Percentiles rank a stretch among this genome's conserved stretches.
Evolutionary conservation across 92 coral and sea anemone genomes (phyloP).

Genomic region (Epizoanthus scotinus): DNA sequence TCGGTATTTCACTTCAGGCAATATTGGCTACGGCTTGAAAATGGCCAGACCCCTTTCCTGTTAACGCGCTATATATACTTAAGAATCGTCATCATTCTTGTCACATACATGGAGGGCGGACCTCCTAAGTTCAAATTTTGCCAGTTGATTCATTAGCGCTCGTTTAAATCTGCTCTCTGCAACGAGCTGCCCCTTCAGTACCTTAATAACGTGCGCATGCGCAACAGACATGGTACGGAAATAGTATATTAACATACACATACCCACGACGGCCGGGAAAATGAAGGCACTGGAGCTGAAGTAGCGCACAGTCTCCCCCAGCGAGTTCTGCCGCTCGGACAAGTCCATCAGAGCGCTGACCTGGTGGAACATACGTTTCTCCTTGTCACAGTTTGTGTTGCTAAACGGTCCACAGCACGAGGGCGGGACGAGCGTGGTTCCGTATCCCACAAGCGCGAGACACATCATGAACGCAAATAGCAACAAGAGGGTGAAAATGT

Average conservation of each 20-base stretch:
- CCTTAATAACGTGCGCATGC: constrained; percentile 72
- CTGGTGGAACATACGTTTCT: constrained; percentile 65
- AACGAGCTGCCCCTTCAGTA: constrained; percentile 83
- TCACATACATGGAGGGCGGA: constrained; percentile 13
- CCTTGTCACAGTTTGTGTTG: constrained; percentile 64
- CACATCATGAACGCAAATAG: constrained; percentile 84
- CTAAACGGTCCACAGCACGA: constrained; percentile 86
- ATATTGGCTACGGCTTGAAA: too few relatives aligned
- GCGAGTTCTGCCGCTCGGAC: constrained; percentile 71
- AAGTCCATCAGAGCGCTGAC: constrained; percentile 53
- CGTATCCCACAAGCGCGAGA: constrained; percentile 83
- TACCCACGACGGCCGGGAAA: constrained; percentile 60
- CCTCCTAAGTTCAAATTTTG: constrained; percentile 35
- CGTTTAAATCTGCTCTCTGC: constrained; percentile 70
- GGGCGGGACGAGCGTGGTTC: constrained; percentile 83
- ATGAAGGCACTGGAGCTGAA: constrained; percentile 87
- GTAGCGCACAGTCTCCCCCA: constrained; percentile 69
- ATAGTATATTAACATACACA: constrained; percentile 71
- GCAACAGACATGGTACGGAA: constrained; percentile 77
- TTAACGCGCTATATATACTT: not conserved
- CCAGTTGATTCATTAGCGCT: constrained; percentile 50
- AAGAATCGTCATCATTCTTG: constrained; percentile 1
- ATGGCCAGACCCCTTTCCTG: too few relatives aligned
- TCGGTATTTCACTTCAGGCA: too few relatives aligned
- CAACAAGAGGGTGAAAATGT: constrained; percentile 82